phyloP scores from a whole-genome alignment of 2,888 invertebrate species.

The Tenthredo scrophulariae region DNA sequence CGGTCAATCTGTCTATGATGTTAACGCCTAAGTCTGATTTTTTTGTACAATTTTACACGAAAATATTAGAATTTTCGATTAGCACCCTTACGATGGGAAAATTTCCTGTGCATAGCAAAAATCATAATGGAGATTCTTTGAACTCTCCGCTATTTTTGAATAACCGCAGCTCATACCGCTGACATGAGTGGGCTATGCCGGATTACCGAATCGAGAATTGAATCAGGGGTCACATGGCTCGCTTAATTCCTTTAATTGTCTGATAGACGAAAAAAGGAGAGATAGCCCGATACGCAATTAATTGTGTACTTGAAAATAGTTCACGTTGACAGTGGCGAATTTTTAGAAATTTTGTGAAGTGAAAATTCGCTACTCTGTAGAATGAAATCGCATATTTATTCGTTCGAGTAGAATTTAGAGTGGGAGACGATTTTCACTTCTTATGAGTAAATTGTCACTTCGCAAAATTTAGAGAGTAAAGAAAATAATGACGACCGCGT shows the following conservation, averaged over 20 bases:
- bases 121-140: not conserved
- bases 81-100: too few species aligned
- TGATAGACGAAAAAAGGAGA: not conserved
- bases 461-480: too few species aligned
- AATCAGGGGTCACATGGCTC: not conserved
- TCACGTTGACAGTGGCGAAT: not conserved
- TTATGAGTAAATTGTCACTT: too few species aligned
- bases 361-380: not conserved
- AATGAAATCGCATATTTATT: too few species aligned
- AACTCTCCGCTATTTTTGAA: not conserved
- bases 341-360: not conserved
- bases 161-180: not conserved
- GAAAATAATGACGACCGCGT: not conserved
- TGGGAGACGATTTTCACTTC: too few species aligned
- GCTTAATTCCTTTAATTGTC: not conserved
- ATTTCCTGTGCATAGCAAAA: not conserved
- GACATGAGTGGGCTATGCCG: not conserved
- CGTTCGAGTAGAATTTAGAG: too few species aligned
- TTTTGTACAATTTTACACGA: too few species aligned
- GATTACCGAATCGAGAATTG: not conserved
- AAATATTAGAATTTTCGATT: too few species aligned
- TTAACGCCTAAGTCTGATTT: too few species aligned
- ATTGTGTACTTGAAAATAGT: too few species aligned
- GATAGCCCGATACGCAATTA: too few species aligned
- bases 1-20: too few species aligned